Percentiles rank a stretch among this genome's conserved stretches.
These are phyloP conservation scores for Yponomeuta evonymella DNA, from an alignment of 2,888 invertebrate genomes.

Conservation along the genomic window DNA sequence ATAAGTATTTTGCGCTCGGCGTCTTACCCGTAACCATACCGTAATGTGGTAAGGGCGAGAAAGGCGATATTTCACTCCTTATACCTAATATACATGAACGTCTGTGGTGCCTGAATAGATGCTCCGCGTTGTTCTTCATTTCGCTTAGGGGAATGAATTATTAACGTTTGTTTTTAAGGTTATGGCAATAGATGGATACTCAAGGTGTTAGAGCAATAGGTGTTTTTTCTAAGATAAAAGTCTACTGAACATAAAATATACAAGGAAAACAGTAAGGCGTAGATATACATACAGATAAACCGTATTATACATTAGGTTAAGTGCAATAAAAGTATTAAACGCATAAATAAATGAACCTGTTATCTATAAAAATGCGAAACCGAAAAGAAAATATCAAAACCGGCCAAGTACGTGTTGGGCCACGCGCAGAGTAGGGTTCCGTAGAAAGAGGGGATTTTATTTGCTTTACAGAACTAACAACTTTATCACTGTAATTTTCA, in stretches of 20 bases:
- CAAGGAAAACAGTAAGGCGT: no score
- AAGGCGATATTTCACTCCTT: constrained; percentile 48
- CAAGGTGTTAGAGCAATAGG: neutral
- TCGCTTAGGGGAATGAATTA: constrained; percentile 49
- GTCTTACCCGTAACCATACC: constrained; percentile 24
- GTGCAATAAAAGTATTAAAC: no score
- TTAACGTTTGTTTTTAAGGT: constrained; percentile 29
- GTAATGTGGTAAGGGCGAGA: constrained; percentile 30
- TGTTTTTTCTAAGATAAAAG: neutral
- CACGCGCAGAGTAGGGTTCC: no score
- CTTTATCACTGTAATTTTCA: no score
- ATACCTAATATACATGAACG: constrained; percentile 46
- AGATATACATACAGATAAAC: neutral
- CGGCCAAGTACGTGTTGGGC: no score
- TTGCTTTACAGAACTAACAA: no score
- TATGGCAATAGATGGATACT: neutral
- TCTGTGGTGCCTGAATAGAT: constrained; percentile 39
- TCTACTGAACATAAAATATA: neutral
- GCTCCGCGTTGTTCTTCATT: constrained; percentile 45
- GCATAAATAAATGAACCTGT: no score
- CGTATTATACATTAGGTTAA: neutral
- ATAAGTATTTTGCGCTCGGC: constrained; percentile 30
- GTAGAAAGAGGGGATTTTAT: no score
- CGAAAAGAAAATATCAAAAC: no score
- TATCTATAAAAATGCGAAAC: no score